phyloP scores from a whole-genome alignment of 2,113 vertebrate genomes.

The Upupa epops region DNA sequence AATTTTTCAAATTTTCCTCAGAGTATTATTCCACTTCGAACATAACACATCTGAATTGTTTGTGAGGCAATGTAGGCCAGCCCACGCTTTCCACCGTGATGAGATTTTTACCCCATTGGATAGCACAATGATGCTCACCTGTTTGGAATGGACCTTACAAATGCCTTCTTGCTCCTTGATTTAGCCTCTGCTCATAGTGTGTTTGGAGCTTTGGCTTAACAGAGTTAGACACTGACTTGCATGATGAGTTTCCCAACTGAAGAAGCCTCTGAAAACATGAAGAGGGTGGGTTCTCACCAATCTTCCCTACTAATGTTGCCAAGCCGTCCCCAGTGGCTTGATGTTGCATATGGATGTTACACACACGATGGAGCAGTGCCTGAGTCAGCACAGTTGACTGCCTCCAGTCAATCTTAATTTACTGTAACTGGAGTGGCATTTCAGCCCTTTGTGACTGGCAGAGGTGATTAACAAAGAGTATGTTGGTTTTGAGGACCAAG shows the following conservation, averaged over 20 bases:
- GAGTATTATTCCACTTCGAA: background rate
- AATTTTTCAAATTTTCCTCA: background rate
- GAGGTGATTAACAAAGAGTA: background rate
- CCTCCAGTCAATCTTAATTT: background rate
- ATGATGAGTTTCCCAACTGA: background rate
- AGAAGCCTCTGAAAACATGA: background rate
- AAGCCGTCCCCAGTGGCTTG: background rate
- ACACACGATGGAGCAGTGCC: background rate
- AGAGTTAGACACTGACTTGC: background rate
- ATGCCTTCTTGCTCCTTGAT: background rate
- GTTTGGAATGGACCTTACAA: conserved; percentile 1
- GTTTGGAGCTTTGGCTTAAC: background rate
- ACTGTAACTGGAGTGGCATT: background rate
- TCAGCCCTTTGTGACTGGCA: background rate
- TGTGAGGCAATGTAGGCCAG: background rate
- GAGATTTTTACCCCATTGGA: background rate
- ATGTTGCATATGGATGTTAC: background rate
- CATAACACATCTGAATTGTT: background rate
- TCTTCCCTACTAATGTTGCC: background rate
- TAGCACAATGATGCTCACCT: background rate
- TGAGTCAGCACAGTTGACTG: background rate
- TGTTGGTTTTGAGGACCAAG: background rate
- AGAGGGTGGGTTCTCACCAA: background rate
- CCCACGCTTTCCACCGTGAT: background rate
- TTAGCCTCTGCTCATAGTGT: background rate